Percentiles rank a stretch among this genome's conserved stretches.
phyloP scores from a whole-genome alignment of 2,797 vertebrate genomes.

The Enteromius unitaeniatus region DNA sequence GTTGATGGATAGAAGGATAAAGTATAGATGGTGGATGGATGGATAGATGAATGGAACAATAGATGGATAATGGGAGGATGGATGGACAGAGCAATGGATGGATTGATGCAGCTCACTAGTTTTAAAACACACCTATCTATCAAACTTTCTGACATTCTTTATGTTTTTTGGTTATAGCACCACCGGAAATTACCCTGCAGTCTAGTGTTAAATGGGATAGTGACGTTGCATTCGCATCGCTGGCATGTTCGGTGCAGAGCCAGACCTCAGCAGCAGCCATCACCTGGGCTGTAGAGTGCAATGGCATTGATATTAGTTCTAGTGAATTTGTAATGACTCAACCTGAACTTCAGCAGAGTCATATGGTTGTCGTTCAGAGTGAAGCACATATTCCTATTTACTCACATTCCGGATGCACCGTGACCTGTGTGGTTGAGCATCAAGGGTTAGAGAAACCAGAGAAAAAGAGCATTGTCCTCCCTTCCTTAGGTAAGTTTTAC shows the following conservation, averaged over 20 bases:
- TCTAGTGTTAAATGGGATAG: slow-evolving; percentile 64
- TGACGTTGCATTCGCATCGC: slow-evolving; percentile 57
- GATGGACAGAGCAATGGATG: background rate
- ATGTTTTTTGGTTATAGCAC: slow-evolving; percentile 61
- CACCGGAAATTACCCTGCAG: slow-evolving; percentile 66
- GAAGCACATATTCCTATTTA: slow-evolving; percentile 64
- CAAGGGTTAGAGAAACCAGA: slow-evolving; percentile 63
- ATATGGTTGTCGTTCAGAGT: slow-evolving; percentile 56
- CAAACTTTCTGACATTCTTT: background rate
- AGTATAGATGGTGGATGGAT: background rate
- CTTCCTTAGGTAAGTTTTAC: slow-evolving; percentile 63
- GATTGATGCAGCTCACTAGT: background rate
- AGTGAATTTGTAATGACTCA: slow-evolving; percentile 26
- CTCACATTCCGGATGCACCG: slow-evolving; percentile 68
- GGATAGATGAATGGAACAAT: background rate
- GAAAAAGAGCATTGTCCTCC: slow-evolving; percentile 65
- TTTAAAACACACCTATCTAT: background rate
- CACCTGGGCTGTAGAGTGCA: slow-evolving; percentile 66
- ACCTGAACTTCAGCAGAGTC: slow-evolving; percentile 52
- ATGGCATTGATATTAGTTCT: slow-evolving; percentile 31
- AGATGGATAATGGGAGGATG: background rate
- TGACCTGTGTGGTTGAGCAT: slow-evolving; percentile 73
- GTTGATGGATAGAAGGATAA: background rate
- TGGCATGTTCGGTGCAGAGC: slow-evolving; percentile 70
- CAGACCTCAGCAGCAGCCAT: slow-evolving; percentile 63